Conservation (phyloP, 2,797 vertebrate species). For the Propithecus deckenii region DNA sequence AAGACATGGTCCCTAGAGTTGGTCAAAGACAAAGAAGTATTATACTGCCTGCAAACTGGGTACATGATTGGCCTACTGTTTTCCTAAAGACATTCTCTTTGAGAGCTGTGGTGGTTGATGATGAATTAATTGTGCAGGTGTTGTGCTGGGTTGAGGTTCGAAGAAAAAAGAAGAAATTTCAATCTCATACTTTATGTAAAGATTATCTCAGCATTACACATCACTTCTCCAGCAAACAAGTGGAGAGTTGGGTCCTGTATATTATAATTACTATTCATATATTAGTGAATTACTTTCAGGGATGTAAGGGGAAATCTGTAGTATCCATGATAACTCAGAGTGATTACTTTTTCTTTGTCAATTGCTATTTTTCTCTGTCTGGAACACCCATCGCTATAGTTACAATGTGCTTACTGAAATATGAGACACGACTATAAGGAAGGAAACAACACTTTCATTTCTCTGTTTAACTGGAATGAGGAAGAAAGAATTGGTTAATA, state of each 20-base stretch:
- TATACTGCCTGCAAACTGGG: neutral
- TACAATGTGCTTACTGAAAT: neutral
- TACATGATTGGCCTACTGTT: neutral
- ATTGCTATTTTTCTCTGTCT: neutral
- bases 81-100: neutral
- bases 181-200: neutral
- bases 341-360: neutral
- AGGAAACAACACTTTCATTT: neutral
- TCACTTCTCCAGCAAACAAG: neutral
- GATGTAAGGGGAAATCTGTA: neutral
- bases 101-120: neutral
- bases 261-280: neutral
- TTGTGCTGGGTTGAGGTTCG: neutral
- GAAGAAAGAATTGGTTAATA: neutral
- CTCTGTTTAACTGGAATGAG: neutral
- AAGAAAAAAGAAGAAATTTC: neutral
- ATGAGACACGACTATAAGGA: neutral
- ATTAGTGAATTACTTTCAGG: conserved; percentile 19
- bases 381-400: neutral
- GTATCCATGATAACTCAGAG: neutral
- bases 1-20: neutral
- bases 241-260: neutral
- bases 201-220: neutral
- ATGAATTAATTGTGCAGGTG: neutral
- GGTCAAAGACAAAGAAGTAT: neutral